Evolutionary conservation across 1,140 invertebrate genomes (phyloP), one percentile per base, ranked within the genome.

Genomic region (Holcopasites calliopsidis): DNA sequence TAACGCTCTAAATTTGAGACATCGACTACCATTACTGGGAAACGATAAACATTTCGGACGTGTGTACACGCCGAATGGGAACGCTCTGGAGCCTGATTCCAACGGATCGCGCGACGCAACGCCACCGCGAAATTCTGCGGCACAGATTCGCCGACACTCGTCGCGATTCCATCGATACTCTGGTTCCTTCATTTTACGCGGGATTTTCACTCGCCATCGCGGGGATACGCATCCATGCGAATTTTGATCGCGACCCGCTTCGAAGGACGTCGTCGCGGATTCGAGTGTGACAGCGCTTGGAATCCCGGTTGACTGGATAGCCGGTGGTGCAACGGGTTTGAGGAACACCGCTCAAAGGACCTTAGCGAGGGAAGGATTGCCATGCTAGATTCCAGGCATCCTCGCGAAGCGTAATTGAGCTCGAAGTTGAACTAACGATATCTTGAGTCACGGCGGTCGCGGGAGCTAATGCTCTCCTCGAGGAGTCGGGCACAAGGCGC

Each of bases 1-100:
- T 71, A 81, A 81, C 50, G 68, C 62, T 49, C 55, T 75, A 69
- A 77, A 81, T 82, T 82, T 61, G 57, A 65, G 57, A 38, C 72
- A 69, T 58, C 70, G 58, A 66, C 54, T 47, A 64, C 23, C 61
- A 64, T 77, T 66, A 47, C 42, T 21, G 10, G 26, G 2, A 10
- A 31, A 21, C 47, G 26, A 58, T 68, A 70, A 80, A 82, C 73
- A 70, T 44, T 18, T 58, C 60, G 13, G 1, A 18, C 64, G 35
- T 23, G 2, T n/a, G 44, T 47, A 47, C 11, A 44, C 54, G 28
- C n/a, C 6, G 6, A 75, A 31, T 13, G n/a, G 58, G 33, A 71
- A 50, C 40, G 40, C 42, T 31, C n/a, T 28, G 7, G 2, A n/a
- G 3, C 18, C n/a, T 0, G 21, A 0, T 38, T 38, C 31, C 11